These are phyloP conservation scores for Ormyrus rosae DNA, from an alignment of 2,888 invertebrate genomes.

Conservation along the genomic window DNA sequence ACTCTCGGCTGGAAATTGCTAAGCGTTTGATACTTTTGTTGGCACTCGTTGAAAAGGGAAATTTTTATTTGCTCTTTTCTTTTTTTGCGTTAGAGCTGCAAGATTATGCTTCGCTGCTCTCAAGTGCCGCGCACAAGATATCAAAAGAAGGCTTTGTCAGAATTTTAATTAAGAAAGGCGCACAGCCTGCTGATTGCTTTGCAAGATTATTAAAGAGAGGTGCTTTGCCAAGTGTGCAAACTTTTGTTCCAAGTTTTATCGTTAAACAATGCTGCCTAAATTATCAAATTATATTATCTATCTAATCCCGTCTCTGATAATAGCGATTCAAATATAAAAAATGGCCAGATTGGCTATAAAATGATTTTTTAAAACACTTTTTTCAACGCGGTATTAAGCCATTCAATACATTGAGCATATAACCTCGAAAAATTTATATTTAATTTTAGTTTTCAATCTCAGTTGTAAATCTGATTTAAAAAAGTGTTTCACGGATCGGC, in stretches of 20 bases:
- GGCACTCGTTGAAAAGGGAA: conserved; percentile 2
- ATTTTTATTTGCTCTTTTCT: conserved; percentile 32
- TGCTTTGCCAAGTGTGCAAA: not conserved
- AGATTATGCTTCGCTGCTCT: not conserved
- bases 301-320: too few species aligned
- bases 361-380: too few species aligned
- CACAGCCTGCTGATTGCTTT: not conserved
- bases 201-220: not conserved
- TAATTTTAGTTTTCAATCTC: too few species aligned
- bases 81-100: not conserved
- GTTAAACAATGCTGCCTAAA: not conserved
- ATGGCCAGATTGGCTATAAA: too few species aligned
- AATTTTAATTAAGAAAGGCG: conserved; percentile 40
- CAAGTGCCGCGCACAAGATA: not conserved
- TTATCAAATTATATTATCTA: not conserved
- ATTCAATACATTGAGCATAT: too few species aligned
- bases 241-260: not conserved
- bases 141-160: not conserved
- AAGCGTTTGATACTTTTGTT: conserved; percentile 28
- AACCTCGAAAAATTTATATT: too few species aligned
- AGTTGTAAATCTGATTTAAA: too few species aligned
- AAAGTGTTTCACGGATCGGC: too few species aligned
- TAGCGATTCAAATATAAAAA: too few species aligned
- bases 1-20: conserved; percentile 1
- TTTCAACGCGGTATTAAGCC: too few species aligned